Base-by-base conservation (phyloP, 2,797 vertebrate species). In the Falco biarmicus region DNA sequence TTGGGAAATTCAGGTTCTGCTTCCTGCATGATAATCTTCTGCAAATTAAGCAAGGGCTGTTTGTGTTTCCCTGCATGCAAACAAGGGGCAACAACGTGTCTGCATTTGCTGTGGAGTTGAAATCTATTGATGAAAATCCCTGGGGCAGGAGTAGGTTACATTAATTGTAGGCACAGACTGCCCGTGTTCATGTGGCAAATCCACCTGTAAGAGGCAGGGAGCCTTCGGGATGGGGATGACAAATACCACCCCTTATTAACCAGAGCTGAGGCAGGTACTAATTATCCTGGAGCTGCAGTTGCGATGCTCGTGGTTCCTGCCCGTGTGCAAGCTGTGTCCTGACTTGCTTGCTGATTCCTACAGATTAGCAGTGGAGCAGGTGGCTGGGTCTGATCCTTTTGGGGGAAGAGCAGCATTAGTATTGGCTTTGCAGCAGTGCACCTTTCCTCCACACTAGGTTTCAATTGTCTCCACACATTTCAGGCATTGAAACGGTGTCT, bases 381-480 rank as follows among this genome's bases (percentile, higher is more conserved):
- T 71, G n/a, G 25, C 45, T 59, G 79, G 34, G 29, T 77, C 78
- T 32, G 34, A 65, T 34, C 43, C 41, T 37, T 71, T 5, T 22
- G 53, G 57, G 50, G 10, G 0, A 0, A 79, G 26, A 50, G n/a
- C 29, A 43, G 64, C 68, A 47, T 68, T 60, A 77, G 47, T 0
- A 0, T 3, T 81, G 65, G 69, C 61, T 73, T 69, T 91, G 65
- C 37, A 12, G 16, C 21, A 41, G 14, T 6, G 8, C 76, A 16
- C 4, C 15, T 70, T 66, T 74, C n/a, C 45, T 56, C 15, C 31
- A 5, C 13, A 0, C 14, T 25, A 26, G 15, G 16, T 32, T 73
- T 66, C 0, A 0, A 5, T 24, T 59, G 16, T 39, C 20, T 65
- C 28, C 1, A 0, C 39, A 26, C 28, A 5, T 61, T 82, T 50